Percentiles rank a stretch among this genome's conserved stretches.
Evolutionary conservation across 2,113 vertebrate species (phyloP).

Genomic region (Spheniscus mendiculus): DNA sequence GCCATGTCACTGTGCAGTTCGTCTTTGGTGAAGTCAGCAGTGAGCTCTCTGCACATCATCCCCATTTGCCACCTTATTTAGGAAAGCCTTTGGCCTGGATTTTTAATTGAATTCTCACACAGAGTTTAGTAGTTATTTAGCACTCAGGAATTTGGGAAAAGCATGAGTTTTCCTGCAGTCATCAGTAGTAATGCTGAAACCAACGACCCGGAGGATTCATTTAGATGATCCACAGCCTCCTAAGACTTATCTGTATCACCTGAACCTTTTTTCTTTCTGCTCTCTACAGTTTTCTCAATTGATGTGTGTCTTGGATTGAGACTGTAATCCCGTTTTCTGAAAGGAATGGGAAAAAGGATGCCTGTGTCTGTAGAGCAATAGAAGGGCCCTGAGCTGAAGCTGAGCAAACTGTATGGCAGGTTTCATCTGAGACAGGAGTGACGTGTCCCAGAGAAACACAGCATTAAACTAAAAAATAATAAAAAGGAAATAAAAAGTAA

Average conservation of each 20-base stretch:
- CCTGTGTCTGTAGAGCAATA: neutral
- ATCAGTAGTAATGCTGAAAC: neutral
- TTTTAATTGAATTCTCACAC: neutral
- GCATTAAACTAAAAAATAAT: neutral
- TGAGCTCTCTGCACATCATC: neutral
- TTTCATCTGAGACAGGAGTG: neutral
- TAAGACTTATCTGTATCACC: neutral
- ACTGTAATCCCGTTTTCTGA: neutral
- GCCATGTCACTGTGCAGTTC: rapidly evolving
- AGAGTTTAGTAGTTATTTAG: neutral
- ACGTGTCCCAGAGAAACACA: neutral
- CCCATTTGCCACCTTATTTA: neutral
- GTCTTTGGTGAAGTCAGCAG: neutral
- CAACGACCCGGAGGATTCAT: neutral
- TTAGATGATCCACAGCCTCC: neutral
- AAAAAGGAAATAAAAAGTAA: neutral
- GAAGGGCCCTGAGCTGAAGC: neutral
- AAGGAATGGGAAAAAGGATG: neutral
- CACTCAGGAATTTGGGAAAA: neutral
- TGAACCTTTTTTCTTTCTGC: neutral
- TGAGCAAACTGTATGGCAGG: neutral
- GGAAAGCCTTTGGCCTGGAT: neutral
- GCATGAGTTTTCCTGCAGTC: neutral
- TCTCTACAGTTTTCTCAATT: neutral
- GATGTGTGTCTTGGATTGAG: neutral